Conservation (phyloP, 2,113 vertebrate genomes). For the Neodontobutis hainanensis region DNA sequence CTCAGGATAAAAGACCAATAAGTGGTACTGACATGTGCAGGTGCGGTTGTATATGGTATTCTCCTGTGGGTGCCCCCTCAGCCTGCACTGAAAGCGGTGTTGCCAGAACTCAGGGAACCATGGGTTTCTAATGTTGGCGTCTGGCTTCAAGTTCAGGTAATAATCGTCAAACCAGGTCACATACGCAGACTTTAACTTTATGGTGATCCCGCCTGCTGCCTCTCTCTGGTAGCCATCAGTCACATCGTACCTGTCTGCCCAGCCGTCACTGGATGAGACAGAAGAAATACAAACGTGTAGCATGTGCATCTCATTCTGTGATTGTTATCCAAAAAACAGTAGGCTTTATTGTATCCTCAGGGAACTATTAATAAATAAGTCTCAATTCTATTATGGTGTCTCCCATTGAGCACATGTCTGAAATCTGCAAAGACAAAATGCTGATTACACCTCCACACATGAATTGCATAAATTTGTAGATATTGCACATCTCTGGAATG, state of each 20-base stretch:
- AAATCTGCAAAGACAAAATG: slow-evolving; percentile 32
- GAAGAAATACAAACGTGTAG: not conserved
- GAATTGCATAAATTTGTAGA: slow-evolving; percentile 31
- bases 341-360: slow-evolving; percentile 28
- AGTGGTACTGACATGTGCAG: slow-evolving; percentile 87
- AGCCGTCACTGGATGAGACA: slow-evolving; percentile 86
- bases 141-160: slow-evolving; percentile 92
- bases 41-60: slow-evolving; percentile 90
- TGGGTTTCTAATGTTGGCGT: slow-evolving; percentile 91
- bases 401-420: slow-evolving; percentile 35
- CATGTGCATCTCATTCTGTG: too few species aligned
- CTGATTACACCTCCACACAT: slow-evolving; percentile 42
- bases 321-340: slow-evolving; percentile 26
- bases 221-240: slow-evolving; percentile 93
- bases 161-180: slow-evolving; percentile 99
- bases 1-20: not conserved
- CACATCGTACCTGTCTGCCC: slow-evolving; percentile 97
- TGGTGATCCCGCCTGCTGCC: slow-evolving; percentile 95
- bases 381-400: slow-evolving; percentile 38
- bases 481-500: slow-evolving; percentile 24
- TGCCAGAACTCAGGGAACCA: slow-evolving; percentile 99
- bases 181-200: slow-evolving; percentile 95
- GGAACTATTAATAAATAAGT: slow-evolving; percentile 19
- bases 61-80: slow-evolving; percentile 90
- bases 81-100: slow-evolving; percentile 90